Base-by-base conservation (phyloP, 2,797 vertebrate genomes). In the Lepidocolaptes lacrymiger region DNA sequence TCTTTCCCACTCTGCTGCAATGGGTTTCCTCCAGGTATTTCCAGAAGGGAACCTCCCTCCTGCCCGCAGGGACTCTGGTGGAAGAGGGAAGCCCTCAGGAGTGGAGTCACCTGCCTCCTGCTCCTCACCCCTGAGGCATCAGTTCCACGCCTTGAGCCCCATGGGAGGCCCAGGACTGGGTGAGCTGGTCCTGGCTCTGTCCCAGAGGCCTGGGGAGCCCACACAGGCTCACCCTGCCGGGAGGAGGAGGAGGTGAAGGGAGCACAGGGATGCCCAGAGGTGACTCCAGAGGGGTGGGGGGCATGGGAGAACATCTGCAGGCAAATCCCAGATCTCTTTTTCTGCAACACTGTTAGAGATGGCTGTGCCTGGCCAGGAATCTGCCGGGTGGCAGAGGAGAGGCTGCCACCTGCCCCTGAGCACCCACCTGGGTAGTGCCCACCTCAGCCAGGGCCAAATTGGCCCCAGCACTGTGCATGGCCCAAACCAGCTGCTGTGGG, bases 401-500 rank as follows among this genome's bases (percentile, higher is more conserved):
- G 19, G 32, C 16, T 2, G 24, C 39, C 68, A 17, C 16, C 7
- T 16, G 14, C 49, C 49, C 71, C 48, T 10, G 10, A 62, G 34
- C 3, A 0, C 36, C n/a, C 36, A 19, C 24, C 61, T 3, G 14
- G 62, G 52, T 43, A 78, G 43, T 59, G 43, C 10, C 30, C 32
- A 18, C 32, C 14, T 37, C 55, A 6, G 7, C 66, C 41, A 10
- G 39, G 49, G 51, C 9, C 14, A 44, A 14, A 54, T 4, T 0
- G 10, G 39, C 37, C 30, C 52, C 2, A 1, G 19, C 0, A 0
- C 4, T 6, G 0, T 3, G 8, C 4, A n/a, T 18, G 6, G 55
- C 44, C 56, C 1, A 0, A 9, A 8, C 27, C 14, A 15, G 6
- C 27, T 9, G 26, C 54, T 1, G 0, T 0, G 6, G n/a, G 37